phyloP scores from a whole-genome alignment of 1,140 invertebrate species.

The Heliothis subflexa region DNA sequence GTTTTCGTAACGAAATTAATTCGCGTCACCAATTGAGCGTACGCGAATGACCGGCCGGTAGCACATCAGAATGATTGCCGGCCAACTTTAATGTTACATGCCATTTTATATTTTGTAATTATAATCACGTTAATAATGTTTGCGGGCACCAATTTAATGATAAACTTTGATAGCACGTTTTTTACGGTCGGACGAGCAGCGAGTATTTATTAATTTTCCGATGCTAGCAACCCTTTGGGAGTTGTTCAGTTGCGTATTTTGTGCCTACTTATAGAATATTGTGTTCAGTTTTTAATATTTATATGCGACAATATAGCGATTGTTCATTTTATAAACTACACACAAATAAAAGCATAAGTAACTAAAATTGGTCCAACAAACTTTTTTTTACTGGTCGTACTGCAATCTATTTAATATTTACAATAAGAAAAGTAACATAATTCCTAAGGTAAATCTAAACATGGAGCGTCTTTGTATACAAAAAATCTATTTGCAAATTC shows the following conservation, averaged over 20 bases:
- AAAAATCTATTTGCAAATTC: too few species aligned
- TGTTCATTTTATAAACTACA: too few species aligned
- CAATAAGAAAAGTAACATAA: too few species aligned
- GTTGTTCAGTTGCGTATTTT: slow-evolving; percentile 19
- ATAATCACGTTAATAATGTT: slow-evolving; percentile 31
- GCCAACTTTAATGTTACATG: slow-evolving; percentile 2
- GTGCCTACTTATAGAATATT: neutral
- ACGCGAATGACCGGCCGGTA: slow-evolving; percentile 5
- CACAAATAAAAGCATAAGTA: too few species aligned
- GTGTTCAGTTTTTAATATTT: neutral
- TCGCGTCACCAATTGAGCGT: slow-evolving; percentile 42
- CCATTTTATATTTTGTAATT: slow-evolving; percentile 36
- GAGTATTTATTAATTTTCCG: slow-evolving; percentile 28
- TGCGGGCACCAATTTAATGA: slow-evolving; percentile 36
- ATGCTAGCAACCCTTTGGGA: slow-evolving; percentile 13
- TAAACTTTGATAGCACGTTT: slow-evolving; percentile 31
- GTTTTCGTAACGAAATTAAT: slow-evolving; percentile 47
- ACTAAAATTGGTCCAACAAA: too few species aligned
- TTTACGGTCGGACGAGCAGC: slow-evolving; percentile 12
- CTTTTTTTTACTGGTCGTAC: too few species aligned
- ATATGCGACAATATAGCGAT: too few species aligned
- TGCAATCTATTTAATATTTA: too few species aligned
- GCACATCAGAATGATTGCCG: neutral
- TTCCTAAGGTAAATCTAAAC: too few species aligned
- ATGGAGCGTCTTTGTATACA: too few species aligned